A percentile compares a stretch with the other conserved stretches of the same genome.
phyloP scores from a whole-genome alignment of 2,797 vertebrate genomes.

The Paedocypris micromegethes region DNA sequence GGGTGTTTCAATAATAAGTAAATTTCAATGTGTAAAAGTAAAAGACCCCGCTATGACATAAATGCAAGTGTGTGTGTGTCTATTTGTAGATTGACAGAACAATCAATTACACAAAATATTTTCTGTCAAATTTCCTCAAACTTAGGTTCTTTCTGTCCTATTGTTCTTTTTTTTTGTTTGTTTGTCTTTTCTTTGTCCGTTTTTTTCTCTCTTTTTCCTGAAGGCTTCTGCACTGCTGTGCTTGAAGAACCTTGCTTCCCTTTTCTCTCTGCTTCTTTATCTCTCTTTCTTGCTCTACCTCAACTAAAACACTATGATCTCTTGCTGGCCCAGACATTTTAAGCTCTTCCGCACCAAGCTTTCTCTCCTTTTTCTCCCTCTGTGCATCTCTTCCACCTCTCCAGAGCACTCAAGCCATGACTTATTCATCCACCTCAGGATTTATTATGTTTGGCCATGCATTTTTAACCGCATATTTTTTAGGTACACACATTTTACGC shows the following conservation, averaged over 20 bases:
- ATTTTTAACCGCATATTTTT: constrained; percentile 41
- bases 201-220: constrained; percentile 3
- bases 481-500: constrained; percentile 34
- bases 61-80: no score
- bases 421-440: constrained; percentile 43
- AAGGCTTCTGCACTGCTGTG: not conserved
- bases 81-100: no score
- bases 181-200: not conserved
- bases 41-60: no score
- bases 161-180: not conserved
- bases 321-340: constrained; percentile 32
- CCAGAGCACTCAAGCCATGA: constrained; percentile 42
- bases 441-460: constrained; percentile 46
- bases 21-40: no score
- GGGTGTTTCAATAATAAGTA: no score
- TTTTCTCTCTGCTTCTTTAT: constrained; percentile 5
- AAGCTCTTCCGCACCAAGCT: constrained; percentile 5
- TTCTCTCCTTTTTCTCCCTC: constrained; percentile 11
- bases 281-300: not conserved
- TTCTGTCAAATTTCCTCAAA: not conserved
- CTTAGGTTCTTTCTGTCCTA: constrained; percentile 10
- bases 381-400: constrained; percentile 34
- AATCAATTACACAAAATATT: no score
- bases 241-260: not conserved
- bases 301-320: constrained; percentile 28